Evolutionary conservation across 2,797 vertebrate species (phyloP).

Genomic region (Danio choprae): DNA sequence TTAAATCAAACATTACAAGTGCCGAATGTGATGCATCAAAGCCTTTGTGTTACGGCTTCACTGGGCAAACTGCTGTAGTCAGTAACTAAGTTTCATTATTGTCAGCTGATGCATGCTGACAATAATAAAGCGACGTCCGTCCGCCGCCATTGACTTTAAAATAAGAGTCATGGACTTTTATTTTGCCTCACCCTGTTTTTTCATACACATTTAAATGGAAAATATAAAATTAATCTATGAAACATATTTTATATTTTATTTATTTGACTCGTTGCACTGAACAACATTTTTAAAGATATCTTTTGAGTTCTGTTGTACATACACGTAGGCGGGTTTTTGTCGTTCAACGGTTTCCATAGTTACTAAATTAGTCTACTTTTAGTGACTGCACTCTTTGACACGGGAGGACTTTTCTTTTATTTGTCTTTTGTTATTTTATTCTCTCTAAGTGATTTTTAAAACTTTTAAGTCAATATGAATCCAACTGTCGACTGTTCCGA

Average conservation of each 20-base stretch:
- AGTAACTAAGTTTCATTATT: neutral
- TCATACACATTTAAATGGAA: neutral
- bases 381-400: neutral
- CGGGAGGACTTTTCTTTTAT: neutral
- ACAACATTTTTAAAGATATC: neutral
- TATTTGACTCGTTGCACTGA: neutral
- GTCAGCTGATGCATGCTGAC: conserved; percentile 71
- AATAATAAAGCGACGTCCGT: conserved; percentile 16
- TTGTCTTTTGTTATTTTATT: neutral
- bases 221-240: no score
- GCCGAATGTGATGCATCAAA: neutral
- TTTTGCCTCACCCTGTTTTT: neutral
- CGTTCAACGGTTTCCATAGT: conserved; percentile 42
- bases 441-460: neutral
- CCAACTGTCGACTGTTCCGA: neutral
- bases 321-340: neutral
- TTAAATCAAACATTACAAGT: conserved; percentile 7
- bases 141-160: conserved; percentile 68
- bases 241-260: no score
- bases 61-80: neutral
- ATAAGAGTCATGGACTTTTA: conserved; percentile 62
- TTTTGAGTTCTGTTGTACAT: neutral
- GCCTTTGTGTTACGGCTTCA: neutral
- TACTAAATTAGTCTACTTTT: conserved; percentile 9
- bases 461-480: conserved; percentile 7